Evolutionary conservation across 30 jellyfish, hydroid and myxozoan genomes (phyloP), one percentile per base, ranked within the genome.

Genomic region (Pelagia noctiluca): DNA sequence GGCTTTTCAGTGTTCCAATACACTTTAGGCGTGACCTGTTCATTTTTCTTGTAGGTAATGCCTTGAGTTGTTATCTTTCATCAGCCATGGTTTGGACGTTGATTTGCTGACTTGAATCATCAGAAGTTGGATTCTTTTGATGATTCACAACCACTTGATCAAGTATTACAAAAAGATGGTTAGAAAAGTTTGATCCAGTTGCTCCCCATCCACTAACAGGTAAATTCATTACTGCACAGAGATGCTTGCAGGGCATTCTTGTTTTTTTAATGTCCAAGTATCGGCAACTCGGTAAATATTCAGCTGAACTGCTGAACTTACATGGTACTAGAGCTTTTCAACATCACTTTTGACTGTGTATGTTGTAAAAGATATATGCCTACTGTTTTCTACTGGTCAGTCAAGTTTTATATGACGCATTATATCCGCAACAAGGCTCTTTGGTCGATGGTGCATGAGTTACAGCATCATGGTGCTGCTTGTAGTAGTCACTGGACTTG

Each of bases 211-310:
- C 74, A 37, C 35, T 67, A 22, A 32, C 64, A 18, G 83, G 74
- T 24, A 71, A 13, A 71, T 46, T 71, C 83, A 26, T 52, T 35
- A 64, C 77, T 21, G 77, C 77, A 71, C 83, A 71, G 30, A 29
- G 1, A 34, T 71, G 83, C 34, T 71, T 71, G 83, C 83, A 71
- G 83, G 68, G 83, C 65, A 71, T 71, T 35, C 83, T 35, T 35
- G 34, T 37, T 47, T 71, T 71, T 2, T 26, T 37, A 47, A 30
- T 34, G 33, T 71, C 83, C 34, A 47, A 19, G 34, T 67, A 71
- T 32, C 42, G 83, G 68, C 83, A 71, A 71, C 21, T 18, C 3
- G 73, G 83, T 35, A 71, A 46, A 18, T 71, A 71, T 23, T 32
- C 68, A 71, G 34, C 66, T 26, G 68, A 35, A 0, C 83, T n/a